Evolutionary conservation across 2,888 invertebrate genomes (phyloP).

Genomic region (Pelosia muscerda): DNA sequence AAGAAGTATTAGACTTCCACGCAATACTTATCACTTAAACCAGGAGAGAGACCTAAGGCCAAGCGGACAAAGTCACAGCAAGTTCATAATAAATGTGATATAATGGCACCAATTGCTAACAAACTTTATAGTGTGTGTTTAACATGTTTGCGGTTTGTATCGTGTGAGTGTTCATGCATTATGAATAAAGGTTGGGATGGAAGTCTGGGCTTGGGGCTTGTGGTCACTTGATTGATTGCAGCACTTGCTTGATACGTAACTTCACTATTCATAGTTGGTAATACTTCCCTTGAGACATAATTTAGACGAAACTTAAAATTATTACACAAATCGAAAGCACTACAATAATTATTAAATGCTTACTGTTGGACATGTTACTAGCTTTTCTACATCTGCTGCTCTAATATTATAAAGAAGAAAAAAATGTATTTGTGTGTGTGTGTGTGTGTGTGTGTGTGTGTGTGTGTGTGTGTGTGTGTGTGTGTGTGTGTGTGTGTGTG

Average conservation of each 20-base stretch:
- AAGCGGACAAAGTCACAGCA: neutral
- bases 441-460: too few relatives aligned
- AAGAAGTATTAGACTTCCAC: too few relatives aligned
- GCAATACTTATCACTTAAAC: too few relatives aligned
- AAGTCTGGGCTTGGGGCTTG: constrained; percentile 43
- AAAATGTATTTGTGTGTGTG: too few relatives aligned
- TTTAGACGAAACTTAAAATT: neutral
- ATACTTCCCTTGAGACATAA: neutral
- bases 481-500: too few relatives aligned
- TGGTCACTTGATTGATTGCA: constrained; percentile 70
- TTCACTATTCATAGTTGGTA: neutral
- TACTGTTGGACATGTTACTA: too few relatives aligned
- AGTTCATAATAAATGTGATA: neutral
- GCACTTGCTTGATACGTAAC: constrained; percentile 26
- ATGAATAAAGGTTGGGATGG: constrained; percentile 62
- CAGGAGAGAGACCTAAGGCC: neutral
- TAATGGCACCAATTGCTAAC: constrained; percentile 12
- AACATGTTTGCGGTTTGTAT: constrained; percentile 44
- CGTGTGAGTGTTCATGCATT: constrained; percentile 68
- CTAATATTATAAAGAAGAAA: too few relatives aligned
- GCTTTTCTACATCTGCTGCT: too few relatives aligned
- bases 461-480: too few relatives aligned
- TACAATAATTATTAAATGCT: too few relatives aligned
- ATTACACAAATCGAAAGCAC: too few relatives aligned
- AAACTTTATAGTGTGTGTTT: constrained; percentile 39